A percentile compares a stretch with the other conserved stretches of the same genome.
Conservation (phyloP, 2,113 vertebrate species). For the Callipepla squamata region DNA sequence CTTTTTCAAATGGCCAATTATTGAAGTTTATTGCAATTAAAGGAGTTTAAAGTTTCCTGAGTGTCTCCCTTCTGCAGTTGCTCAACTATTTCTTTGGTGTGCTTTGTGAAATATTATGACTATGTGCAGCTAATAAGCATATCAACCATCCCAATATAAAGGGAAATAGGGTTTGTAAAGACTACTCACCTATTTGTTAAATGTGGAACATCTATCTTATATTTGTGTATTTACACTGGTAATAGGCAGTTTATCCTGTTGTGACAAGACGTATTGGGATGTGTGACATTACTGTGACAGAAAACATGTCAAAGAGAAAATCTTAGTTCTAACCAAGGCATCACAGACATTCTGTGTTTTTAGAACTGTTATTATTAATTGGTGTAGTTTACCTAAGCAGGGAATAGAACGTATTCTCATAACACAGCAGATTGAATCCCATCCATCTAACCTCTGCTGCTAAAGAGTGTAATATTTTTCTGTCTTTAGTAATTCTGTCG, state of each 20-base stretch:
- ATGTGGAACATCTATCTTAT: neutral
- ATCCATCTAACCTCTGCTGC: neutral
- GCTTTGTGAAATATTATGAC: slow-evolving; percentile 1
- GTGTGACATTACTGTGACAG: neutral
- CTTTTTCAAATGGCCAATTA: neutral
- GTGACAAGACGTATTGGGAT: neutral
- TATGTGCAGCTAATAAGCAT: neutral
- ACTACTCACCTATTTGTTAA: neutral
- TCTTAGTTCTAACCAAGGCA: neutral
- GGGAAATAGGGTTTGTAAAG: neutral
- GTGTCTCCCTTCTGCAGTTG: neutral
- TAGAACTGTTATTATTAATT: neutral
- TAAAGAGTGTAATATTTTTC: neutral
- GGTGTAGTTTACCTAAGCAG: neutral
- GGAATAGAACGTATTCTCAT: neutral
- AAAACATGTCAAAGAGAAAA: slow-evolving; percentile 9
- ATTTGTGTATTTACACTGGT: neutral
- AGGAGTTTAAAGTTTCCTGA: neutral
- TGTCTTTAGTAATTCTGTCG: neutral
- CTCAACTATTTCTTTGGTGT: neutral
- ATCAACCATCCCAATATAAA: neutral
- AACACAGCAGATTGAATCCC: neutral
- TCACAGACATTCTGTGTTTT: neutral
- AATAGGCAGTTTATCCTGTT: slow-evolving; percentile 6
- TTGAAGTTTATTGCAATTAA: neutral